phyloP scores from a whole-genome alignment of 2,797 vertebrate genomes.

The Phataginus tetradactyla region DNA sequence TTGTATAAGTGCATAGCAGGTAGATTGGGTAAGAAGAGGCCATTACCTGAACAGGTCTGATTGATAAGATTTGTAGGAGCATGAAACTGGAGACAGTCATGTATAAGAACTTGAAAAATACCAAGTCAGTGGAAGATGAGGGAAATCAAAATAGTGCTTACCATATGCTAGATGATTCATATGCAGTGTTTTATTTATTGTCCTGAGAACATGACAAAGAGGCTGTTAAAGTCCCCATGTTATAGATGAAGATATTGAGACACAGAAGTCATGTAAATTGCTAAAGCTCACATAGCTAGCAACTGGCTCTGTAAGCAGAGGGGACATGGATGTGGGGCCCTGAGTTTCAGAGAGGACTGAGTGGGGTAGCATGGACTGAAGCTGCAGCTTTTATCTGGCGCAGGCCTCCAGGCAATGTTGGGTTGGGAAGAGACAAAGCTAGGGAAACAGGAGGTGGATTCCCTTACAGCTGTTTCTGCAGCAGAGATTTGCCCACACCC shows the following conservation, averaged over 20 bases:
- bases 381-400: not conserved
- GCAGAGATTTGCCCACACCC: not conserved
- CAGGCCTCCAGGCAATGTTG: not conserved
- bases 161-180: not conserved
- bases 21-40: not conserved
- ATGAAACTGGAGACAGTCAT: not conserved
- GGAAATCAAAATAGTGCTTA: not conserved
- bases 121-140: not conserved
- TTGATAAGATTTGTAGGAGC: not conserved
- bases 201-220: not conserved
- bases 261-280: not conserved
- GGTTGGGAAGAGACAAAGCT: not conserved
- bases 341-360: not conserved
- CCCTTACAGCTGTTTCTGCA: not conserved
- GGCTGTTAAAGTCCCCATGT: not conserved
- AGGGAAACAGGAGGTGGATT: not conserved
- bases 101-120: not conserved
- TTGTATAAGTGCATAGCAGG: not conserved
- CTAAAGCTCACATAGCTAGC: not conserved
- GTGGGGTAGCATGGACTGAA: not conserved
- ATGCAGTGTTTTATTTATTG: not conserved
- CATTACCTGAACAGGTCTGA: not conserved
- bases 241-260: not conserved
- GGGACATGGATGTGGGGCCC: not conserved
- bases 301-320: not conserved